Base-by-base conservation (phyloP, 2,113 vertebrate genomes). In the Anhinga anhinga region DNA sequence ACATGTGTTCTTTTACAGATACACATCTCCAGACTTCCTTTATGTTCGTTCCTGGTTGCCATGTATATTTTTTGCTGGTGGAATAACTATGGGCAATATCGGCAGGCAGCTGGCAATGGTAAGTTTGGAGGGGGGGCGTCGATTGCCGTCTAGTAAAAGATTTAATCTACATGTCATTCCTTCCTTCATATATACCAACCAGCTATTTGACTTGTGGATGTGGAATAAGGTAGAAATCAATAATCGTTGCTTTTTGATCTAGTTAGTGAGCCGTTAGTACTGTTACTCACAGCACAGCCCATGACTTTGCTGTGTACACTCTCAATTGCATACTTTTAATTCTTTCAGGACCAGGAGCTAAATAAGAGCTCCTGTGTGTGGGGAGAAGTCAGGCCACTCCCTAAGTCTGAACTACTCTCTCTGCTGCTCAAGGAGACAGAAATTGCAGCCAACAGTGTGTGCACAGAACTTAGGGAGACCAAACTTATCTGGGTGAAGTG, bases 71-170 rank as follows among this genome's bases (percentile, higher is more conserved):
- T 99, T 99, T 98, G 99, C 99, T 49, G 99, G 99, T 82, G 99
- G 99, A 89, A 99, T 99, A 97, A 99, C 99, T 7, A 99, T 99
- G 99, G 99, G 99, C 85, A 99, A 99, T 94, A 99, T 99, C 23
- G 99, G 99, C 86, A 98, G 99, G 56, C 99, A 99, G 84, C 97
- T 99, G 87, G 99, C 99, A 81, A 98, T 99, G 99, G 99, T 99
- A 97, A 98, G 98, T 95, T 56, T 88, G 50, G 70, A 49, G 40
- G 15, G 15, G 23, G 23, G 1, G n/a, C n/a, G 1, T 21, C 3
- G 3, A 4, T 42, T 52, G 6, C 40, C 16, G 79, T 78, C 11
- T 40, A 63, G 16, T 78, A 11, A 9, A 79, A 44, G 21, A 62
- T 76, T 15, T 62, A 66, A 52, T 62, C 34, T 58, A 19, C 5